A percentile compares a stretch with the other conserved stretches of the same genome.
Conservation (phyloP, 2,888 invertebrate genomes). For the Nowickia ferox region DNA sequence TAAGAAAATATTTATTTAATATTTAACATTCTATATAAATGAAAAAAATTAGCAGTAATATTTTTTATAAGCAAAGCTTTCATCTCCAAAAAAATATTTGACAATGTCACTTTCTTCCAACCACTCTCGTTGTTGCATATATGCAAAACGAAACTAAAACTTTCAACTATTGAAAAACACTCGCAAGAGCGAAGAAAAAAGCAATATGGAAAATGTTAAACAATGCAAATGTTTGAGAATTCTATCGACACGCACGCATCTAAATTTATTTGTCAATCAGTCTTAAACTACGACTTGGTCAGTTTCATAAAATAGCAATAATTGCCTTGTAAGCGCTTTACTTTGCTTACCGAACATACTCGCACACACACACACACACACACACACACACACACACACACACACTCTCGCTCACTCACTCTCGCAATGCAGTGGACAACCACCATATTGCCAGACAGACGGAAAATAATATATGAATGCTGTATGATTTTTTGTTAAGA, state of each 20-base stretch:
- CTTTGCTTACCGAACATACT: conserved; percentile 47
- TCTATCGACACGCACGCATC: conserved; percentile 73
- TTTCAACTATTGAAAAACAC: conserved; percentile 32
- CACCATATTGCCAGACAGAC: conserved; percentile 38
- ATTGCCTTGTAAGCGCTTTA: conserved; percentile 72
- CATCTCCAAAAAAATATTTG: not conserved
- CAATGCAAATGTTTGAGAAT: conserved; percentile 71
- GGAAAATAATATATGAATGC: conserved; percentile 51
- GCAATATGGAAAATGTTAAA: conserved; percentile 19
- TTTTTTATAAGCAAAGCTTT: not conserved
- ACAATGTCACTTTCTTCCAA: not conserved
- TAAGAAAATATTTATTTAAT: not conserved
- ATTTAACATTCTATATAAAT: too few species aligned
- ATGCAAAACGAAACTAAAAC: conserved; percentile 27
- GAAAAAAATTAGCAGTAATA: not conserved
- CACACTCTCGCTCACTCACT: not conserved
- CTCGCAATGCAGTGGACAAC: not conserved
- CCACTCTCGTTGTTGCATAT: conserved; percentile 24
- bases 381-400: not conserved
- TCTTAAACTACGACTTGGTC: conserved; percentile 73
- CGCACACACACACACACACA: not conserved
- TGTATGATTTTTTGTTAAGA: conserved; percentile 46
- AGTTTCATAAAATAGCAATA: conserved; percentile 73
- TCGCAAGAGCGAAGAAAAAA: not conserved
- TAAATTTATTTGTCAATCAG: conserved; percentile 73